Evolutionary conservation across 1,140 invertebrate species (phyloP).

Genomic region (Bombus huntii): DNA sequence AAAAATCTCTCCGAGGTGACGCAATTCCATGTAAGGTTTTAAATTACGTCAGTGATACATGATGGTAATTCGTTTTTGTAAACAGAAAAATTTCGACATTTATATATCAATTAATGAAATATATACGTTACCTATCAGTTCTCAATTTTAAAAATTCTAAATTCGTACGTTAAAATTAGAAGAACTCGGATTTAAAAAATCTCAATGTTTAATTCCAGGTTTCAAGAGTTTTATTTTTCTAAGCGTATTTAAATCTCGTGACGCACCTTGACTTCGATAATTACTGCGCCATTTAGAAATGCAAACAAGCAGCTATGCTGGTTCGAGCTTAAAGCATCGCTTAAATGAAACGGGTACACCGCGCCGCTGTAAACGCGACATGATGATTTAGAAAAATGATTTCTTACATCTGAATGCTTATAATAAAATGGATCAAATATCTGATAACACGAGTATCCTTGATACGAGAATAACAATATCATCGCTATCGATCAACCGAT

Average conservation of each 20-base stretch:
- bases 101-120: neutral
- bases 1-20: constrained; percentile 3
- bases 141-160: neutral
- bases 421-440: neutral
- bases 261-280: neutral
- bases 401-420: neutral
- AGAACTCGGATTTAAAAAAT: neutral
- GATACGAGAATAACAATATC: constrained; percentile 15
- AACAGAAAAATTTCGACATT: neutral
- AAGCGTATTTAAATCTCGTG: neutral
- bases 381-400: neutral
- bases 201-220: neutral
- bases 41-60: constrained; percentile 6
- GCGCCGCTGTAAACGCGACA: neutral
- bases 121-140: neutral
- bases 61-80: neutral
- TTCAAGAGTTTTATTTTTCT: neutral
- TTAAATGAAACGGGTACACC: neutral
- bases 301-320: neutral
- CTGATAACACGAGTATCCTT: constrained; percentile 1
- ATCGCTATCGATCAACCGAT: constrained; percentile 26
- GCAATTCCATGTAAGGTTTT: constrained; percentile 9
- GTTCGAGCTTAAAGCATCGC: neutral
- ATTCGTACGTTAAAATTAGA: neutral
- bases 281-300: neutral